These are phyloP conservation scores for Nowickia ferox DNA, from an alignment of 2,888 invertebrate species.

Conservation along the genomic window DNA sequence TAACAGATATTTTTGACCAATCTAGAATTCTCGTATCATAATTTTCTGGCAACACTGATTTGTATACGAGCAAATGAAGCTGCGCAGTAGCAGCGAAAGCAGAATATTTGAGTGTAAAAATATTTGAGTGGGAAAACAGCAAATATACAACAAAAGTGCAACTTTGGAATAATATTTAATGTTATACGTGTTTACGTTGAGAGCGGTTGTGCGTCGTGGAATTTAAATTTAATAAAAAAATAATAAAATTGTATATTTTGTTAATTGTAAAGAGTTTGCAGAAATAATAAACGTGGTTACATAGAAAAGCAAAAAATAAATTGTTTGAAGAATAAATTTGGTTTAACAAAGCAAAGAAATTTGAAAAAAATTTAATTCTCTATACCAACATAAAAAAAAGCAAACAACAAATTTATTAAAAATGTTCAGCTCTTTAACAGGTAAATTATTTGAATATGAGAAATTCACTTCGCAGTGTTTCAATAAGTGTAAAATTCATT, in stretches of 20 bases:
- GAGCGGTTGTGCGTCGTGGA: slow-evolving; percentile 75
- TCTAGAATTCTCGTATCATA: too few species aligned
- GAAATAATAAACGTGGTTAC: slow-evolving; percentile 28
- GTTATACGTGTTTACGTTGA: slow-evolving; percentile 79
- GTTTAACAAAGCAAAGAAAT: slow-evolving; percentile 20
- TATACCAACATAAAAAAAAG: not conserved
- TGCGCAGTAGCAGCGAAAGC: slow-evolving; percentile 16
- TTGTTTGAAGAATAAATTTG: slow-evolving; percentile 35
- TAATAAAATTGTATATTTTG: slow-evolving; percentile 26
- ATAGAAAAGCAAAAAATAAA: slow-evolving; percentile 35
- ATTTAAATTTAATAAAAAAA: slow-evolving; percentile 25
- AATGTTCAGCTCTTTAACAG: slow-evolving; percentile 83
- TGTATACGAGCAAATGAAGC: slow-evolving; percentile 4
- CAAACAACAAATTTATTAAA: slow-evolving; percentile 63
- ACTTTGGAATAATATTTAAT: slow-evolving; percentile 54
- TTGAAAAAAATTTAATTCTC: too few species aligned
- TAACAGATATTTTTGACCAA: too few species aligned
- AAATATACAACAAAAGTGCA: slow-evolving; percentile 44
- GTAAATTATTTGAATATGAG: slow-evolving; percentile 74
- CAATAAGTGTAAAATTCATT: slow-evolving; percentile 1
- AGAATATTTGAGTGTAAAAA: slow-evolving; percentile 20
- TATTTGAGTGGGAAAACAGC: slow-evolving; percentile 24
- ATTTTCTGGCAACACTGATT: too few species aligned
- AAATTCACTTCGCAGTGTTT: not conserved
- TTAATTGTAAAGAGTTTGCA: slow-evolving; percentile 31